These are phyloP conservation scores for Malthinus seriepunctatus DNA, from an alignment of 2,888 invertebrate species.

Conservation along the genomic window DNA sequence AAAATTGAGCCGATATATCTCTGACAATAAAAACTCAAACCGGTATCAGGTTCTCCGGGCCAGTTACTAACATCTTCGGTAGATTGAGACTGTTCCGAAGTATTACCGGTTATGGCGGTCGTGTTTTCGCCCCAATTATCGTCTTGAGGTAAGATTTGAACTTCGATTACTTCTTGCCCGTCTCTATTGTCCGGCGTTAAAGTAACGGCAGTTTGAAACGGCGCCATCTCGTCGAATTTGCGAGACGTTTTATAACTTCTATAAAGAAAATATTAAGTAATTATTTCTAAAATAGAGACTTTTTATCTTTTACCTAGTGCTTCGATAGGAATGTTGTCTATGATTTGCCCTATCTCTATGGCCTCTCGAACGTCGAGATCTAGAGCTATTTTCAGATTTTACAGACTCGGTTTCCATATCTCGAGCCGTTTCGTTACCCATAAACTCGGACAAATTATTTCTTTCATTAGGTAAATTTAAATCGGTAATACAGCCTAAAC, in stretches of 20 bases:
- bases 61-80: constrained; percentile 89
- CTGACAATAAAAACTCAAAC: constrained; percentile 74
- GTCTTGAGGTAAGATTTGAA: constrained; percentile 94
- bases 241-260: constrained; percentile 67
- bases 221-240: constrained; percentile 75
- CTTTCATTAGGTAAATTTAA: constrained; percentile 20
- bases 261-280: constrained; percentile 34
- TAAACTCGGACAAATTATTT: constrained; percentile 31
- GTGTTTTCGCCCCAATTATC: constrained; percentile 99
- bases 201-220: constrained; percentile 85
- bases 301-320: constrained; percentile 60
- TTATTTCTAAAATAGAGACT: background rate
- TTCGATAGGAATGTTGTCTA: constrained; percentile 68
- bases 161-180: constrained; percentile 92
- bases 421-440: constrained; percentile 58
- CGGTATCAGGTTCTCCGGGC: constrained; percentile 74
- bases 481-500: background rate
- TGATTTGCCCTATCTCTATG: constrained; percentile 62
- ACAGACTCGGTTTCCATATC: constrained; percentile 94
- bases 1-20: constrained; percentile 83
- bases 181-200: constrained; percentile 78
- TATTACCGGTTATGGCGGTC: constrained; percentile 95
- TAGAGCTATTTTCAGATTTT: constrained; percentile 88
- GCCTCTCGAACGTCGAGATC: constrained; percentile 71
- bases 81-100: constrained; percentile 93